Base-by-base conservation (phyloP, 2,797 vertebrate species). In the Champsocephalus gunnari region DNA sequence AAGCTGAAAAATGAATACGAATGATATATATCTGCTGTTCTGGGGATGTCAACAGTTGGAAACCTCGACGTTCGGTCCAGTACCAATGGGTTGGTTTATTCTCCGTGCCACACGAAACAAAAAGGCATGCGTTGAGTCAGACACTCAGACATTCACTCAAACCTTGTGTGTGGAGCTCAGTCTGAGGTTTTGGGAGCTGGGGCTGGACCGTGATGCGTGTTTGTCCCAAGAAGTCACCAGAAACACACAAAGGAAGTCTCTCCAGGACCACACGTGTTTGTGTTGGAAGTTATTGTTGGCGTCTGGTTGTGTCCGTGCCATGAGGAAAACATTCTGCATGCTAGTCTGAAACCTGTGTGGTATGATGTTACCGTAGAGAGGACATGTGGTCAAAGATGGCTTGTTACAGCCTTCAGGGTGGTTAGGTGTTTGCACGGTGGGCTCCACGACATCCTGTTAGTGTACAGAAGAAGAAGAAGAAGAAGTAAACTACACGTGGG, bases 181-280 rank as follows among this genome's bases (percentile, higher is more conserved):
- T 71, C 66, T 80, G 75, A 75, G 78, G 79, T 81, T 92, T 83
- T 61, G 54, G 58, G 56, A 71, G 47, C 67, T 54, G 74, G 66
- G 71, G 64, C 19, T 13, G 61, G 78, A 89, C 63, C 66, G 66
- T 19, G 57, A 75, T 6, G 43, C 73, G 75, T 82, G 84, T 91
- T 88, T 90, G 87, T 87, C 70, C 79, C 87, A 71, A 75, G 73
- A 59, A 76, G 79, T 80, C 77, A 85, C 84, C 82, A 77, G 71
- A 71, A 72, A 79, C 81, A 49, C 77, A 78, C 81, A 81, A 54
- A 77, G 82, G 72, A 80, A 58, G 71, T 59, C 47, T n/a, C 72
- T 67, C 19, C 2, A 21, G 75, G 88, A 89, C 89, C 91, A 90
- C 89, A 91, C 87, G 78, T 74, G 81, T 53, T 80, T 84, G 80